Conservation (phyloP, 2,797 vertebrate species). For the Rhinophrynus dorsalis region DNA sequence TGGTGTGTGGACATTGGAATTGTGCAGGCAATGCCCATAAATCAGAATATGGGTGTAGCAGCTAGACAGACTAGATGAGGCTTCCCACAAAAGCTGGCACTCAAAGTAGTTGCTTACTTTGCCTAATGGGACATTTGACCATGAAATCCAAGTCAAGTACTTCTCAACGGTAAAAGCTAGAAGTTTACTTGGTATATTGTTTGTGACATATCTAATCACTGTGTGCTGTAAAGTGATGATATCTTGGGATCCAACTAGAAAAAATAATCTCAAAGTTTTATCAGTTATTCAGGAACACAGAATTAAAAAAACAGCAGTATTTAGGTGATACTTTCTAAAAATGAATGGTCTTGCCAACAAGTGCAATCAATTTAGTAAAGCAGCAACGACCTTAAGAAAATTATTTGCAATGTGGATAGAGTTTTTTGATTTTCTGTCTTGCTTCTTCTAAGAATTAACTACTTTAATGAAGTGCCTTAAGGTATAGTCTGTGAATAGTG, state of each 20-base stretch:
- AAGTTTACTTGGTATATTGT: no score
- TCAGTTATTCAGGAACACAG: background rate
- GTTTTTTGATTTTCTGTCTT: conserved; percentile 26
- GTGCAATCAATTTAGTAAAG: background rate
- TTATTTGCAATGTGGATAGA: background rate
- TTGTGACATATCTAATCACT: background rate
- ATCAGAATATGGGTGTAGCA: no score
- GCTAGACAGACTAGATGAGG: no score
- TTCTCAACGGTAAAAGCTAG: no score
- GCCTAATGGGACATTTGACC: no score
- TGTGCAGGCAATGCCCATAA: no score
- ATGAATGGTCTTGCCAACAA: background rate
- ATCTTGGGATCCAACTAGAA: conserved; percentile 9
- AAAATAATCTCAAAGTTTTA: background rate
- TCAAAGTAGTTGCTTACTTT: no score
- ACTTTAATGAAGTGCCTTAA: conserved; percentile 19
- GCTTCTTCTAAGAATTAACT: conserved; percentile 17
- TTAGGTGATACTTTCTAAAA: conserved; percentile 12
- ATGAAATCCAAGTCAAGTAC: no score
- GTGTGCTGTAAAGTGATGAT: conserved; percentile 7
- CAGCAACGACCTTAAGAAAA: conserved; percentile 2
- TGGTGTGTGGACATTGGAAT: no score
- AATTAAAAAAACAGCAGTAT: background rate
- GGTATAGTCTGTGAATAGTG: background rate
- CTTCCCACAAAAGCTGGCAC: no score